A percentile compares a stretch with the other conserved stretches of the same genome.
Conservation (phyloP, 1,140 invertebrate species). For the Orchesella cincta region DNA sequence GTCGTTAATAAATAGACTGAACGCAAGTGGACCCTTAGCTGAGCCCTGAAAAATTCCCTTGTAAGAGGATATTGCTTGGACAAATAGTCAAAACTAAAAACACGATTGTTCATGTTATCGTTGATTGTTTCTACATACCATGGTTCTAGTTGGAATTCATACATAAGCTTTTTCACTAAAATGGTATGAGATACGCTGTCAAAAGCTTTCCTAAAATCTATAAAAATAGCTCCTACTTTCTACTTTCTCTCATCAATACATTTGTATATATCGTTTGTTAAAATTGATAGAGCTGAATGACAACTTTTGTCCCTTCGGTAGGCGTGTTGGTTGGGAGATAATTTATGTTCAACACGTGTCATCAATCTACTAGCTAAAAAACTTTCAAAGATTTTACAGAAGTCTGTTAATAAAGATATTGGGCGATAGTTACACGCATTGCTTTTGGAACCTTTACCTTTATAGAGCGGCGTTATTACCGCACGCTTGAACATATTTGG, state of each 20-base stretch:
- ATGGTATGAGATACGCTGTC: conserved; percentile 45
- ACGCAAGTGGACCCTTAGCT: conserved; percentile 50
- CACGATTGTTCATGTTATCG: not conserved
- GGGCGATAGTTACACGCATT: conserved; percentile 5
- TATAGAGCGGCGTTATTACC: not conserved
- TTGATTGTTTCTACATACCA: not conserved
- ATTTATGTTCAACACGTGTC: not conserved
- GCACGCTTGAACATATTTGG: not conserved
- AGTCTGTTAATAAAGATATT: not conserved
- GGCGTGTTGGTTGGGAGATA: not conserved
- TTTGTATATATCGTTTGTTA: not conserved
- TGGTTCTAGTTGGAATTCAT: not conserved
- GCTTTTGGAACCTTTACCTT: not conserved
- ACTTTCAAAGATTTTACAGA: not conserved
- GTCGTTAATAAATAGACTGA: conserved; percentile 49
- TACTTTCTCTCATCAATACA: not conserved
- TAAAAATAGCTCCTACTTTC: not conserved
- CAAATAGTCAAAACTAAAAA: not conserved
- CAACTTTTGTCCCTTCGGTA: not conserved
- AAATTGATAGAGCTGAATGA: not conserved
- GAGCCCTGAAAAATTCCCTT: conserved; percentile 53
- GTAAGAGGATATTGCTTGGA: not conserved
- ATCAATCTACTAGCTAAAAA: not conserved
- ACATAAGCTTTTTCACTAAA: conserved; percentile 17
- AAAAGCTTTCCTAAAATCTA: conserved; percentile 50